Base-by-base conservation (phyloP, 35 echinoderm and acorn worm genomes). In the Anneissia japonica region DNA sequence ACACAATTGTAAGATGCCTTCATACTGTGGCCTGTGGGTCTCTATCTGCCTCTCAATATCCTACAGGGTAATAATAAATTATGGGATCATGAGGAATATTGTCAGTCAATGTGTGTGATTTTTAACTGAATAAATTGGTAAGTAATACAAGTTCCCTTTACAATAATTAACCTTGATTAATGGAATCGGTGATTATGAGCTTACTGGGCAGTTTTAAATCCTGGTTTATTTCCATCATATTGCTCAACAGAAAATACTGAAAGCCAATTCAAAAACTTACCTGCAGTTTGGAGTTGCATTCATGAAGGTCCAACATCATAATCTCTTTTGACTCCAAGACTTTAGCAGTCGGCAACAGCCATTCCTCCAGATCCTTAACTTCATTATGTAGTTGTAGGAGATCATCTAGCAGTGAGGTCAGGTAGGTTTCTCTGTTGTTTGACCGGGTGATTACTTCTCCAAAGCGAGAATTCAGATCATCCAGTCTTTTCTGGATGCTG, bases 401-500 rank as follows among this genome's bases (percentile, higher is more conserved):
- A 30, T 87, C 88, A 39, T 97, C 95, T 37, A 99, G 79, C n/a
- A 94, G 37, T 11, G 87, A 89, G 35, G 84, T 81, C 77, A 99
- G 72, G 83, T 87, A 74, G 30, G 89, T 92, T 86, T 93, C 93
- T 46, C 92, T 92, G 39, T 89, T 82, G 17, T 88, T 86, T 32
- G 92, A 89, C 23, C 91, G 77, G 0, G 91, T 84, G 28, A 99
- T 93, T n/a, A 94, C 83, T 56, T 79, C 46, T 46, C 94, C 89
- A 77, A 94, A 99, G 73, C 96, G 88, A 17, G 92, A 77, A 89
- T 94, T 99, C 45, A 99, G 89, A 84, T 99, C 96, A 37, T 94
- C 96, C 56, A 99, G 90, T 12, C 89, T 89, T 19, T 79, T 73
- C 79, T 99, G 96, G 92, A 94, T 89, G 75, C 90, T 91, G 36